Evolutionary conservation across 2,797 vertebrate genomes (phyloP).

Genomic region (Sebastes oblongus): DNA sequence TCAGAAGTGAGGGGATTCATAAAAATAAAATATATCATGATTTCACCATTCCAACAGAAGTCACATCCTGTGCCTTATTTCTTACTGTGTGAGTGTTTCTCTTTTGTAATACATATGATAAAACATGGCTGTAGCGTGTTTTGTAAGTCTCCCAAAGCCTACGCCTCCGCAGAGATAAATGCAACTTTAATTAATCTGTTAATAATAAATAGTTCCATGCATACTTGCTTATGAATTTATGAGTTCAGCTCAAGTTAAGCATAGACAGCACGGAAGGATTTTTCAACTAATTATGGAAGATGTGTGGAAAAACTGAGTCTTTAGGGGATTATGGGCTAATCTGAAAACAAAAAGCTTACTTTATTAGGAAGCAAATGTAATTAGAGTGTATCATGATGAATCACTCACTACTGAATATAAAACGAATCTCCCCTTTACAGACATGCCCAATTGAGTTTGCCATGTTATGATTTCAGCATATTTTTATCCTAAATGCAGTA

Average conservation of each 20-base stretch:
- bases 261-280: conserved; percentile 39
- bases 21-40: background rate
- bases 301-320: conserved; percentile 45
- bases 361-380: conserved; percentile 56
- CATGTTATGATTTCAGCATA: too few species aligned
- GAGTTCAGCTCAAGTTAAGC: conserved; percentile 41
- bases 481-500: too few species aligned
- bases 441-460: too few species aligned
- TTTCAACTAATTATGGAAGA: conserved; percentile 54
- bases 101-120: background rate
- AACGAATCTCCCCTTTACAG: background rate
- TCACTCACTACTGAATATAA: conserved; percentile 1
- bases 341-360: conserved; percentile 60
- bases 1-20: background rate
- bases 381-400: conserved; percentile 46
- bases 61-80: background rate
- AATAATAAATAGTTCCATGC: conserved; percentile 34
- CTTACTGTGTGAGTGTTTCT: background rate
- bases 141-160: background rate
- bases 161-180: background rate
- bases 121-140: background rate
- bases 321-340: conserved; percentile 61
- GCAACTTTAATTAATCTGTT: conserved; percentile 19
- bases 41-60: background rate
- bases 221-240: conserved; percentile 22